Evolutionary conservation across 1,140 invertebrate genomes (phyloP), one percentile per base, ranked within the genome.

Genomic region (Penaeus chinensis): DNA sequence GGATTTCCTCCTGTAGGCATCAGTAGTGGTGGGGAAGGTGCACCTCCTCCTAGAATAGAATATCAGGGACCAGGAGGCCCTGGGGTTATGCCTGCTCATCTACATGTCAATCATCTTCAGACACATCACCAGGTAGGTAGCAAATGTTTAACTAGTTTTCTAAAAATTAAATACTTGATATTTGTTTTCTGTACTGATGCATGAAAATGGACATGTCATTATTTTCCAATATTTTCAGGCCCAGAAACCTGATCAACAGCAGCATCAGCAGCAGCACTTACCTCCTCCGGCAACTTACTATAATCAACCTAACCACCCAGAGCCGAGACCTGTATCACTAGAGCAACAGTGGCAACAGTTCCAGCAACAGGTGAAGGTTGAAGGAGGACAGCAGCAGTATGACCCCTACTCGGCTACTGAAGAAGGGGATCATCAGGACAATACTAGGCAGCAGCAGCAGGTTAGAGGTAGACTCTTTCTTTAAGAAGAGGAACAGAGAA

Each of bases 311-410:
- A 63, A 61, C 65, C 71, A 74, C 60, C 86, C 82, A 74, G 86
- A 87, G 20, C 61, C 61, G 19, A 60, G 86, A 54, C 80, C 80
- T 8, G 80, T 87, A 19, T 63, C 86, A 19, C 54, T 87, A 22
- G 86, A 87, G 60, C 86, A 87, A 37, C 86, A 87, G 61, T 87
- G 86, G 86, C 86, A 87, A 24, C 86, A 87, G 60, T 87, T 87
- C 32, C 86, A 87, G n/a, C 86, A 87, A 74, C 86, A 87, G 54
- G 86, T 87, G 60, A 87, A 87, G 60, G 81, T 87, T 54, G 86
- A 87, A 37, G 86, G 80, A 13, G 80, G 80, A 20, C 86, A 87
- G 61, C 86, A 87, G 60, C 86, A 87, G 80, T 87, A 87, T 87
- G 86, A 87, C 61, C 86, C 86, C 10, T 87, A 87, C 27, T 71